Evolutionary conservation across 2,113 vertebrate genomes (phyloP).

Genomic region (Microcebus griseorufus): DNA sequence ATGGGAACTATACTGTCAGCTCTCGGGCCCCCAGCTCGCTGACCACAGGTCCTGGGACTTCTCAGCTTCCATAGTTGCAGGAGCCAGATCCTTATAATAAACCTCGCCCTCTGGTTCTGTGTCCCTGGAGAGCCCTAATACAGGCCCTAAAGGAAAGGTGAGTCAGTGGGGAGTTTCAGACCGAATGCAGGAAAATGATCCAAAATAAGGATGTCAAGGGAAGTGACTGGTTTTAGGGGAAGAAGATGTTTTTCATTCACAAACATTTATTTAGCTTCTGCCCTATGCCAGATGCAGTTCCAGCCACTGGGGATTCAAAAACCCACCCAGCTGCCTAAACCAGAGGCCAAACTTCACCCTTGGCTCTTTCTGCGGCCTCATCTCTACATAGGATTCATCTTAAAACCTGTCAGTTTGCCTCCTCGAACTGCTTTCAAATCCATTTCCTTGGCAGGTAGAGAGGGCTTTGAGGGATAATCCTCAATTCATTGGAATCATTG

Average conservation of each 20-base stretch:
- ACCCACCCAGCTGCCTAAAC: neutral
- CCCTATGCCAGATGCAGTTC: neutral
- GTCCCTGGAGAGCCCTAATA: neutral
- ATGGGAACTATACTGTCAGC: fast-evolving
- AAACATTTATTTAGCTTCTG: neutral
- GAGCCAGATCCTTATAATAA: neutral
- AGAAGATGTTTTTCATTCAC: neutral
- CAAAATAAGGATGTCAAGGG: slow-evolving; percentile 13
- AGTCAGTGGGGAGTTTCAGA: neutral
- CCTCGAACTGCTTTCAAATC: neutral
- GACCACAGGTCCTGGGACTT: neutral
- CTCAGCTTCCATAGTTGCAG: neutral
- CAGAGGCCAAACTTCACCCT: neutral
- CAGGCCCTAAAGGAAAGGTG: neutral
- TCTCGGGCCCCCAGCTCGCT: neutral
- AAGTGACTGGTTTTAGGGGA: neutral
- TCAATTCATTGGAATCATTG: neutral
- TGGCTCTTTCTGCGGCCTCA: neutral
- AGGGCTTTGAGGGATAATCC: neutral
- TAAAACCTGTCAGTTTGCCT: neutral
- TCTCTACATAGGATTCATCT: neutral
- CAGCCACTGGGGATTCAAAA: neutral
- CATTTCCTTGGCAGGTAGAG: neutral
- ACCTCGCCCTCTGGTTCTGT: neutral
- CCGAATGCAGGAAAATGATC: neutral